These are phyloP conservation scores for Chloebia gouldiae DNA, from an alignment of 2,113 vertebrate species.

Conservation along the genomic window DNA sequence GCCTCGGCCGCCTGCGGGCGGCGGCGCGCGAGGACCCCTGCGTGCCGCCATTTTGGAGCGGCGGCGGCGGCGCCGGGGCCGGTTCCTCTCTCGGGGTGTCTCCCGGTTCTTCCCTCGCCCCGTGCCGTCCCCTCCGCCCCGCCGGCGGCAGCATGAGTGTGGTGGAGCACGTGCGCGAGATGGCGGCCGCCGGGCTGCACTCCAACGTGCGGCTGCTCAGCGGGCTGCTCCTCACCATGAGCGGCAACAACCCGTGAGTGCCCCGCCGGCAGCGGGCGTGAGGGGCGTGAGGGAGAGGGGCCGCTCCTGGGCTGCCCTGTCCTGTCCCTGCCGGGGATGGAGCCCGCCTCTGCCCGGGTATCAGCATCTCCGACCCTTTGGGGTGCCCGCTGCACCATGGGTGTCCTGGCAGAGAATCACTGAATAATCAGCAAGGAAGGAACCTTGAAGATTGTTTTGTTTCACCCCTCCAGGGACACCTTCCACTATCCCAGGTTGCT, in stretches of 20 bases:
- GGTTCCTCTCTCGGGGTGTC: background rate
- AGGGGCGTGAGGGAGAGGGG: background rate
- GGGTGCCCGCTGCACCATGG: rapidly evolving
- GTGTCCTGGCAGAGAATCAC: rapidly evolving
- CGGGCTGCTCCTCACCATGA: slow-evolving; percentile 95
- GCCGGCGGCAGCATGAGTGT: slow-evolving; percentile 78
- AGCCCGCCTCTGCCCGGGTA: background rate
- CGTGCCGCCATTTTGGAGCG: slow-evolving; percentile 69
- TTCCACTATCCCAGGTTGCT: background rate
- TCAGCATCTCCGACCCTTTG: background rate
- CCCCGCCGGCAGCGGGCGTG: background rate
- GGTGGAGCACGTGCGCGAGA: slow-evolving; percentile 95
- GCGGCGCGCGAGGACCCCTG: background rate
- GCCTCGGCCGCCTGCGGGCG: background rate
- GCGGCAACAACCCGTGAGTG: slow-evolving; percentile 98
- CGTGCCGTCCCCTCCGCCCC: background rate
- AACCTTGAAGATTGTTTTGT: background rate
- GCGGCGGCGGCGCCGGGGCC: background rate
- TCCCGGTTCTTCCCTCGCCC: background rate
- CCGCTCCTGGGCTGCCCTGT: background rate
- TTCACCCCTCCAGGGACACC: background rate
- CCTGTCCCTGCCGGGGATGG: background rate
- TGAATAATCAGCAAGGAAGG: no score
- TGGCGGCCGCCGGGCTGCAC: slow-evolving; percentile 95
- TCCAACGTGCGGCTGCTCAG: slow-evolving; percentile 95